These are phyloP conservation scores for Paraescarpia echinospica DNA, from an alignment of 1,140 invertebrate species.

Conservation along the genomic window DNA sequence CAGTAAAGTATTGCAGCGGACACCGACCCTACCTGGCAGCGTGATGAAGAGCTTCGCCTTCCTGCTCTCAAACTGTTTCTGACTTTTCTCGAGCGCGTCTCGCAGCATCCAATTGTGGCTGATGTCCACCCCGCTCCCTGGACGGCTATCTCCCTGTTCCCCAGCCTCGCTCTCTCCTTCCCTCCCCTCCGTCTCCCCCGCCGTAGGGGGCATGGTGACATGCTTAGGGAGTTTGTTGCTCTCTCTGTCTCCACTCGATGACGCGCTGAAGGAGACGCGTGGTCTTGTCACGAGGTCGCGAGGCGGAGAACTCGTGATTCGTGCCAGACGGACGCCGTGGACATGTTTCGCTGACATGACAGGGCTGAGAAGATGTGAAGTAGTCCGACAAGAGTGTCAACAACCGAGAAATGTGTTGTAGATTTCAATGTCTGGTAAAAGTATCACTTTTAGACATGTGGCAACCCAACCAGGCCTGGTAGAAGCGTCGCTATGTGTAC, in stretches of 20 bases:
- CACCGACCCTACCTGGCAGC: neutral
- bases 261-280: neutral
- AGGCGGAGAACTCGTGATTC: neutral
- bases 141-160: neutral
- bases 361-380: neutral
- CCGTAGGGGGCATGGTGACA: neutral
- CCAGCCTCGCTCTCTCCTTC: too few relatives aligned
- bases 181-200: too few relatives aligned
- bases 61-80: neutral
- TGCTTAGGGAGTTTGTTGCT: neutral
- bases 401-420: neutral
- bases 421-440: too few relatives aligned
- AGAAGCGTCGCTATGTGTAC: too few relatives aligned
- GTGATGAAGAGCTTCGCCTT: neutral
- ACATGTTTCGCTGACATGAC: neutral
- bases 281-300: neutral
- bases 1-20: too few relatives aligned
- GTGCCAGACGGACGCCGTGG: neutral
- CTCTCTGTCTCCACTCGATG: neutral
- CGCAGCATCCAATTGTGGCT: conserved; percentile 13
- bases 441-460: too few relatives aligned
- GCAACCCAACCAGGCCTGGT: too few relatives aligned
- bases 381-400: neutral
- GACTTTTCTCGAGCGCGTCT: neutral
- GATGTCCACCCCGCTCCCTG: neutral